Percentiles rank a stretch among this genome's conserved stretches.
phyloP scores from a whole-genome alignment of 2,113 vertebrate species.

The Campylorhamphus procurvoides region DNA sequence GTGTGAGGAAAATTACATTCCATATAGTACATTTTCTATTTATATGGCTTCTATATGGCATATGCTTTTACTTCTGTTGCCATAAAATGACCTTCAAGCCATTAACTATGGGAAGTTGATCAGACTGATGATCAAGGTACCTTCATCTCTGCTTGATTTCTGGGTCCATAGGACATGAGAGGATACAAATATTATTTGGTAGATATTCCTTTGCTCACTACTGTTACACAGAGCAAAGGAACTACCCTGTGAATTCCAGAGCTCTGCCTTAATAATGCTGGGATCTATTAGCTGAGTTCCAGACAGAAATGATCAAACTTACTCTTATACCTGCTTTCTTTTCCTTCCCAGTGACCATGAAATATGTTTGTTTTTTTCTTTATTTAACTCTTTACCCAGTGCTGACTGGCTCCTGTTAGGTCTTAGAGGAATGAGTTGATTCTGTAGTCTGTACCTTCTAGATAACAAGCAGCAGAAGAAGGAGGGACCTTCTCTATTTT shows the following conservation, averaged over 20 bases:
- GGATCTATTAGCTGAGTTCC: neutral
- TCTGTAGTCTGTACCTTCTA: neutral
- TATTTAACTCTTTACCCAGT: neutral
- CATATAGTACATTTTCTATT: neutral
- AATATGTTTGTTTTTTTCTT: neutral
- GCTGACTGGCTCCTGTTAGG: neutral
- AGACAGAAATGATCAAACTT: neutral
- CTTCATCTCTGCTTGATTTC: neutral
- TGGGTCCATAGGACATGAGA: neutral
- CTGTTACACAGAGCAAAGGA: neutral
- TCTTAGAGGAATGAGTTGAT: neutral
- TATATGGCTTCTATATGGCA: neutral
- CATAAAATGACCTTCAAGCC: neutral
- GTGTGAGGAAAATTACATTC: neutral
- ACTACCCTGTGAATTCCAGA: neutral
- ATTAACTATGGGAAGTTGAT: neutral
- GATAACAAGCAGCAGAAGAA: neutral
- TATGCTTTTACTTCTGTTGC: neutral
- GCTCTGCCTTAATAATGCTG: neutral
- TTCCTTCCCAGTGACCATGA: neutral
- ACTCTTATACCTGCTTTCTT: neutral
- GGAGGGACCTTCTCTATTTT: neutral
- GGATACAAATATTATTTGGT: neutral
- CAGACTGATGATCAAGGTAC: neutral
- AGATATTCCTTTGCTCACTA: neutral